Evolutionary conservation across 2,888 invertebrate genomes (phyloP).

Genomic region (Callinectes sapidus): DNA sequence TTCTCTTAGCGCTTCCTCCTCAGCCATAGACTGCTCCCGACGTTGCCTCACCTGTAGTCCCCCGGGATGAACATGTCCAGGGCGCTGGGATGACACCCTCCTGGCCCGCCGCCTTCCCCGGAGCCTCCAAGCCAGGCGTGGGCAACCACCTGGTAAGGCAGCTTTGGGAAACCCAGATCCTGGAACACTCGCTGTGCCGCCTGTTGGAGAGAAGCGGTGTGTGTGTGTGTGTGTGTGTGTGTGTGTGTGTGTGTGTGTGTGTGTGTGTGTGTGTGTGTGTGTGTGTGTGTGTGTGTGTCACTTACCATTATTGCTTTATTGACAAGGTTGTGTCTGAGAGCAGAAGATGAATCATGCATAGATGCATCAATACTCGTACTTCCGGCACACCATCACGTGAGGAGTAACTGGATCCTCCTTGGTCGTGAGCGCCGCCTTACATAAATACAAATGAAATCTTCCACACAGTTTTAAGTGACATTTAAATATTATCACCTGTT

Average conservation of each 20-base stretch:
- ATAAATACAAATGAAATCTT: not conserved
- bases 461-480: not conserved
- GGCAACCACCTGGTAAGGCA: constrained; percentile 72
- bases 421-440: not conserved
- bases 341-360: not conserved
- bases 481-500: not conserved
- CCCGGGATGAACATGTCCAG: constrained; percentile 70
- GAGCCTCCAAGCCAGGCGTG: constrained; percentile 65
- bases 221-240: constrained; percentile 2
- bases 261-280: not conserved
- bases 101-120: constrained; percentile 70
- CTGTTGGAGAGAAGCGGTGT: constrained; percentile 35
- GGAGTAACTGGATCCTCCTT: too few relatives aligned
- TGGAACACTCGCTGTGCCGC: constrained; percentile 75
- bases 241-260: constrained; percentile 9
- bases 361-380: not conserved
- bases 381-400: not conserved
- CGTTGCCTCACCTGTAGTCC: constrained; percentile 58
- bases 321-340: not conserved
- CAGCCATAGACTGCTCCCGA: not conserved
- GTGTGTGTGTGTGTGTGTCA: not conserved
- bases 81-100: constrained; percentile 76
- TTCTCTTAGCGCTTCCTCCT: not conserved
- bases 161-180: constrained; percentile 73
- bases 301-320: not conserved